These are phyloP conservation scores for Adineta ricciae DNA, from an alignment of 2,888 invertebrate species.

Conservation along the genomic window DNA sequence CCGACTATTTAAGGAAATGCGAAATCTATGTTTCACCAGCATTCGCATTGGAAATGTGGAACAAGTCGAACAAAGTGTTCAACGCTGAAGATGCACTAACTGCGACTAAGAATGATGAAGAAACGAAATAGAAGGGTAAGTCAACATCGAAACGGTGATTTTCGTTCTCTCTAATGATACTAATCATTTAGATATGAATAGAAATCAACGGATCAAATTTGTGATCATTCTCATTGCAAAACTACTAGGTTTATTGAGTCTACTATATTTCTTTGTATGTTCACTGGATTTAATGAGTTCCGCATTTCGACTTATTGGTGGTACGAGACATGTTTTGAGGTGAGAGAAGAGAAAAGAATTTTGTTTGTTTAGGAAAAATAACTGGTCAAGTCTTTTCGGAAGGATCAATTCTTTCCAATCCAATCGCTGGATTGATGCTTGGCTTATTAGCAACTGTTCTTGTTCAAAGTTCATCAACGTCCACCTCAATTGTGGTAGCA, in stretches of 20 bases:
- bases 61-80: no score
- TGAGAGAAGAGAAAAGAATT: no score
- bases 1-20: no score
- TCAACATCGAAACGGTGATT: no score
- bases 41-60: no score
- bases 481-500: slow-evolving; percentile 50
- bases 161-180: not conserved
- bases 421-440: slow-evolving; percentile 55
- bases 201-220: not conserved
- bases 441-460: slow-evolving; percentile 55
- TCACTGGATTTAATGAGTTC: slow-evolving; percentile 33
- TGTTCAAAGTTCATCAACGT: slow-evolving; percentile 54
- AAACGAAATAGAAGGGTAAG: no score
- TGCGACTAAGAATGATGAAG: no score
- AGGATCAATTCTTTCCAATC: slow-evolving; percentile 52
- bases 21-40: no score
- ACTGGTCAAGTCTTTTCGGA: slow-evolving; percentile 50
- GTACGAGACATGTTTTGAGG: not conserved
- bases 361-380: slow-evolving; percentile 33
- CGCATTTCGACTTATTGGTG: slow-evolving; percentile 28
- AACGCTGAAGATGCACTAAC: no score
- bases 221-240: not conserved
- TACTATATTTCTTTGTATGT: slow-evolving; percentile 26
- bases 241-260: slow-evolving; percentile 8
- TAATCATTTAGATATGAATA: not conserved